Evolutionary conservation across 2,888 invertebrate species (phyloP).

Genomic region (Horisme vitalbata): DNA sequence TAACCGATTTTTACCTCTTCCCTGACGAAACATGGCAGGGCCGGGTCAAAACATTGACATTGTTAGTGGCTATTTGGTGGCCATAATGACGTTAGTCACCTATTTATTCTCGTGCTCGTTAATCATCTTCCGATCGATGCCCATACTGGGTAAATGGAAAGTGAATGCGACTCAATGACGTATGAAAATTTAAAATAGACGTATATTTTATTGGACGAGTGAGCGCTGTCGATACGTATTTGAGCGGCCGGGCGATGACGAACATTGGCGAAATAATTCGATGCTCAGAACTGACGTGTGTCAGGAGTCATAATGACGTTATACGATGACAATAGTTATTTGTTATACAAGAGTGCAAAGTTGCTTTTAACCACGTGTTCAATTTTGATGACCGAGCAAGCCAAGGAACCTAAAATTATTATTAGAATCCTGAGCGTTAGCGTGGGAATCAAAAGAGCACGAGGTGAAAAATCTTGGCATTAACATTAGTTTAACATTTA

Average conservation of each 20-base stretch:
- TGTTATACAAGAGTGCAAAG: no score
- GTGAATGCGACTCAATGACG: slow-evolving; percentile 13
- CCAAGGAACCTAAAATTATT: no score
- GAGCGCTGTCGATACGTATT: slow-evolving; percentile 41
- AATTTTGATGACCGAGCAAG: no score
- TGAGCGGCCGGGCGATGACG: slow-evolving; percentile 34
- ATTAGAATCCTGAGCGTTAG: no score
- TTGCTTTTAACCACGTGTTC: no score
- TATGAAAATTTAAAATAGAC: slow-evolving; percentile 31
- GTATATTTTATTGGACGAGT: slow-evolving; percentile 35
- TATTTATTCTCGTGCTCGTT: neutral
- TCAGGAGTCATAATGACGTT: slow-evolving; percentile 6
- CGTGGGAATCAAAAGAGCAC: no score
- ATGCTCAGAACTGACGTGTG: slow-evolving; percentile 6
- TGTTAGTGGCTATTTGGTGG: no score
- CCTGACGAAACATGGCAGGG: no score
- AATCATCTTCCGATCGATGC: slow-evolving; percentile 1
- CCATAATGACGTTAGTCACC: neutral
- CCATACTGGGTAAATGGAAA: slow-evolving; percentile 10
- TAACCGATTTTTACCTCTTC: no score
- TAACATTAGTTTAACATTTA: no score
- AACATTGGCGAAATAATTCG: slow-evolving; percentile 39
- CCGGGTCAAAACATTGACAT: no score
- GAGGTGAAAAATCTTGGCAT: no score
- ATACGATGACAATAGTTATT: neutral